Percentiles rank a stretch among this genome's conserved stretches.
phyloP scores from a whole-genome alignment of 2,797 vertebrate genomes.

The Gorsachius magnificus region DNA sequence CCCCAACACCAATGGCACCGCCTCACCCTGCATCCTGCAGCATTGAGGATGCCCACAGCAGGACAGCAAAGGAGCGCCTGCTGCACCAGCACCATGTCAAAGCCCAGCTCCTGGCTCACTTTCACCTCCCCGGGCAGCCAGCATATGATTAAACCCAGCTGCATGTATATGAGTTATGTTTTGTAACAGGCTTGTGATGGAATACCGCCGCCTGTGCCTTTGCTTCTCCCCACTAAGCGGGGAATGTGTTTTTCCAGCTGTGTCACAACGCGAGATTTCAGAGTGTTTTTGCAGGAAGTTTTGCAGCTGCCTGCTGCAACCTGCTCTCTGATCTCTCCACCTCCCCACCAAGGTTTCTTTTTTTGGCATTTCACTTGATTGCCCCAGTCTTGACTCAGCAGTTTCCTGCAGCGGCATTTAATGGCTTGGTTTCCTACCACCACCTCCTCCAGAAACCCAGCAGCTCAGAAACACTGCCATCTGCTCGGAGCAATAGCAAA shows the following conservation, averaged over 20 bases:
- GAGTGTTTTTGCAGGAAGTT: not conserved
- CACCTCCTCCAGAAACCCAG: conserved; percentile 45
- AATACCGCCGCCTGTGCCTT: rapidly evolving
- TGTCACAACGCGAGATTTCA: not conserved
- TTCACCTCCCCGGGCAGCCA: rapidly evolving
- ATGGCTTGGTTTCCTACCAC: conserved; percentile 69
- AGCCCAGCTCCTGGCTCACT: not conserved
- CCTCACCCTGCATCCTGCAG: not conserved
- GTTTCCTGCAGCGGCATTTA: conserved; percentile 34
- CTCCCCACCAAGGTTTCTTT: not conserved
- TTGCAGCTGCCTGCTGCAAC: not conserved
- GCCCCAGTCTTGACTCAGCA: conserved; percentile 70
- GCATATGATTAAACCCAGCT: rapidly evolving
- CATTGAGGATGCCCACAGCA: rapidly evolving
- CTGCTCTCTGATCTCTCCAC: not conserved
- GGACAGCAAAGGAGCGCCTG: not conserved
- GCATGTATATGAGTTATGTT: rapidly evolving
- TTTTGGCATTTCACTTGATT: conserved; percentile 56
- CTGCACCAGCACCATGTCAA: rapidly evolving
- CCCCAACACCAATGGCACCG: rapidly evolving
- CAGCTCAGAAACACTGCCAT: not conserved
- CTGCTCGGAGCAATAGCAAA: not conserved
- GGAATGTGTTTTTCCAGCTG: not conserved
- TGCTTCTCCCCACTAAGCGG: not conserved
- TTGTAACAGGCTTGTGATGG: not conserved